phyloP scores from a whole-genome alignment of 2,888 invertebrate species.

The Papilio protenor region DNA sequence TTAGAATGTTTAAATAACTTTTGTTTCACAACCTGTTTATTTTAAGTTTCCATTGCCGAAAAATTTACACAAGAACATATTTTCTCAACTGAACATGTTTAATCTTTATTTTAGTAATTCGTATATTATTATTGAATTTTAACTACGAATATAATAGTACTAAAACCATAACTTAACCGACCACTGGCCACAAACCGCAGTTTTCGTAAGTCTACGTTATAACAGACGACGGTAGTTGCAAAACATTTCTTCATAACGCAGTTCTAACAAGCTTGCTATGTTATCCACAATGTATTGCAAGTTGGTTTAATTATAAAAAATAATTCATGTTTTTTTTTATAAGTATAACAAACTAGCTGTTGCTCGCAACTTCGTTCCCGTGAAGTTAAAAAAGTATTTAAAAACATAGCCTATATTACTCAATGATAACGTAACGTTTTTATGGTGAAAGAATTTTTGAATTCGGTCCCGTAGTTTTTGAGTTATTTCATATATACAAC shows the following conservation, averaged over 20 bases:
- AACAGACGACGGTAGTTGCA: conserved; percentile 27
- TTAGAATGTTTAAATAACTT: neutral
- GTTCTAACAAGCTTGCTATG: conserved; percentile 5
- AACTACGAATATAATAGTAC: neutral
- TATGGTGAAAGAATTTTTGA: no score
- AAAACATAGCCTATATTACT: no score
- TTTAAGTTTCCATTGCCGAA: neutral
- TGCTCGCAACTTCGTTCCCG: no score
- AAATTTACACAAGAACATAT: neutral
- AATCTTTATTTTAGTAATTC: neutral
- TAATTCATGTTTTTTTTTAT: no score
- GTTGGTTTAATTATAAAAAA: neutral
- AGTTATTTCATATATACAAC: no score
- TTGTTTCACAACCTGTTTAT: neutral
- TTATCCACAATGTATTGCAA: neutral
- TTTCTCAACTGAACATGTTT: neutral
- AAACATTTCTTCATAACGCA: conserved; percentile 31
- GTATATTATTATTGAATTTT: neutral
- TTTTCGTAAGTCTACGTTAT: conserved; percentile 33
- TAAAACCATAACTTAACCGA: conserved; percentile 12
- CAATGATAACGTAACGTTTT: no score
- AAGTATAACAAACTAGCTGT: no score
- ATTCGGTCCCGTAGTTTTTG: no score
- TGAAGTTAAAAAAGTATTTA: no score
- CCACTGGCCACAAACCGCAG: conserved; percentile 36